Evolutionary conservation across 2,797 vertebrate genomes (phyloP), one percentile per base, ranked within the genome.

Genomic region (Anguilla pacifica): DNA sequence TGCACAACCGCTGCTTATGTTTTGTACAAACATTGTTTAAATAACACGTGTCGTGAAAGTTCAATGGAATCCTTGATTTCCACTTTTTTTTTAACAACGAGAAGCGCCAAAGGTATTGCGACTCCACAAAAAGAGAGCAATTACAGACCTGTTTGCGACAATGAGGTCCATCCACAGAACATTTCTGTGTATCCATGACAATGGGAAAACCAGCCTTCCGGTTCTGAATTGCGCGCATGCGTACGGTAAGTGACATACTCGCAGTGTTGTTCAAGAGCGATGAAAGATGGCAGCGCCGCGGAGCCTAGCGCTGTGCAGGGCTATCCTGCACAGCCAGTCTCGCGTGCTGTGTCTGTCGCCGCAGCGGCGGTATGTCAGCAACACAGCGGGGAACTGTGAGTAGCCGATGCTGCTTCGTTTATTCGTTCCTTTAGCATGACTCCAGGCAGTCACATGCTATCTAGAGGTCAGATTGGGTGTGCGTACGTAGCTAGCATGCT

Each of bases 281-380:
- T 2, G 19, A 90, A 96, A 95, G 86, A 97, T 97, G 96, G 96
- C 96, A 91, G 67, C 91, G 4, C 70, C 90, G 46, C 86, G 85
- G 0, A 79, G 64, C 10, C 43, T 91, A 28, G 82, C 67, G 43
- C 88, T 90, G 84, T 85, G 94, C 2, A 92, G 92, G 90, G 86
- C 90, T 0, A 15, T 91, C 43, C 57, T 93, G 1, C 72, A 64
- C 53, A 57, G 85, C 88, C 87, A 67, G 51, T 84, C 59, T 6
- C 90, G 86, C 31, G 53, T 84, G 6, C 91, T 89, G 51, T 9
- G 86, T 10, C 79, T 90, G 13, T 67, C 91, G 1, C 86, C 49
- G 17, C 88, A 55, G 67, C 94, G 92, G 87, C 81, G 91, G 51
- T 94, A 92, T 89, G 72, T 94, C 0, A 91, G 87, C 28, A 83